A percentile compares a stretch with the other conserved stretches of the same genome.
Conservation (phyloP, 2,113 vertebrate genomes). For the Oreocharis arfaki region DNA sequence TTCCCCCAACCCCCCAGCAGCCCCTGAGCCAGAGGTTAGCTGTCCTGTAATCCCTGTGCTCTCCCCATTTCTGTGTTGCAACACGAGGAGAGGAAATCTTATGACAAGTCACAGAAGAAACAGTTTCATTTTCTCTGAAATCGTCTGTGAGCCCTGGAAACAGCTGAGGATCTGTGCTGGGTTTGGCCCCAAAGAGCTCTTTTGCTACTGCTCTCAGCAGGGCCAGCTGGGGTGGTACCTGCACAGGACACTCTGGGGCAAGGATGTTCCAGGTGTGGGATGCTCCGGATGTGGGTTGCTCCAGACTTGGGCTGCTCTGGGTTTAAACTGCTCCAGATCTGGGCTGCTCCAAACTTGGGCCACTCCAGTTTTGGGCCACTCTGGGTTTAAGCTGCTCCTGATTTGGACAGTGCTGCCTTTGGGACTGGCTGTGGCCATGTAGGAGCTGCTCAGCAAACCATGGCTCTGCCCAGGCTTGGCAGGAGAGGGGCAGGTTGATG, state of each 20-base stretch:
- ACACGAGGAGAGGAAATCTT: not conserved
- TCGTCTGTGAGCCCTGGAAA: not conserved
- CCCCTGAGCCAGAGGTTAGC: not conserved
- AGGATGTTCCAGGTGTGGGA: no score
- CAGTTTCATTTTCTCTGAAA: not conserved
- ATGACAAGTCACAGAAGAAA: not conserved
- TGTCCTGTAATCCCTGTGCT: not conserved
- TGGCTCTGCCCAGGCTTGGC: not conserved
- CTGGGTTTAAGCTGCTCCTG: not conserved
- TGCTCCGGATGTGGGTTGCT: not conserved
- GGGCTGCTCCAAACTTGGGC: not conserved
- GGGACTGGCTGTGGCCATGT: rapidly evolving
- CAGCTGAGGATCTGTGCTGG: rapidly evolving
- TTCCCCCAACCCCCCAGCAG: not conserved
- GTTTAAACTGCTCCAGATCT: not conserved
- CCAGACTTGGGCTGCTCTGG: not conserved
- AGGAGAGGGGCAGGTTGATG: not conserved
- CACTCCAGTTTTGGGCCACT: not conserved
- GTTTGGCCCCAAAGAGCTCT: not conserved
- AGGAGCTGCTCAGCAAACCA: not conserved
- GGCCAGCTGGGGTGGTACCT: not conserved
- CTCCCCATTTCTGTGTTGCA: not conserved
- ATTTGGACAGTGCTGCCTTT: not conserved
- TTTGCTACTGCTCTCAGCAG: not conserved
- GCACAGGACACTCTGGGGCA: rapidly evolving